These are phyloP conservation scores for Psittacula cyanocephala DNA, from an alignment of 2,113 vertebrate species.

Conservation along the genomic window DNA sequence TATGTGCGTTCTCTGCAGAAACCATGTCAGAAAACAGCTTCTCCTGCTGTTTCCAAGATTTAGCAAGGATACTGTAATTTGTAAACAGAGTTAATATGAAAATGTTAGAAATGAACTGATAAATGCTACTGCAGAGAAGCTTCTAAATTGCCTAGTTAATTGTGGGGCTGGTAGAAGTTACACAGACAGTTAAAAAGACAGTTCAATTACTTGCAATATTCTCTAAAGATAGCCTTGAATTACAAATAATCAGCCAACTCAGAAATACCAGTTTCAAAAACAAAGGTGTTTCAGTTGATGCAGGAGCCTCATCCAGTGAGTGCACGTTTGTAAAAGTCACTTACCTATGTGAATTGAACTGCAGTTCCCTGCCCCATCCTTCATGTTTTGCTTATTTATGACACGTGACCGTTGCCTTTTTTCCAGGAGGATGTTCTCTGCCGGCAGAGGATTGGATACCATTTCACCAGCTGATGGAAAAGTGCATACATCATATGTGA, in stretches of 20 bases:
- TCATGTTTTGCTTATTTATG: not conserved
- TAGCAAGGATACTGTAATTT: not conserved
- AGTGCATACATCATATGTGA: not conserved
- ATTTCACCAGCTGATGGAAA: not conserved
- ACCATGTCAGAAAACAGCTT: not conserved
- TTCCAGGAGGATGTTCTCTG: not conserved
- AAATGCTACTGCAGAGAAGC: not conserved
- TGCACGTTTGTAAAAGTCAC: not conserved
- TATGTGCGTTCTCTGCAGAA: rapidly evolving
- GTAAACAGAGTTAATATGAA: not conserved
- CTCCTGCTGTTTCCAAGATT: not conserved
- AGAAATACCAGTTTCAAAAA: not conserved
- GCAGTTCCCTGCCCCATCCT: not conserved
- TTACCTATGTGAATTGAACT: not conserved
- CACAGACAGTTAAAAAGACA: not conserved
- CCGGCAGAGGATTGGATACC: not conserved
- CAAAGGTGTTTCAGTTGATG: not conserved
- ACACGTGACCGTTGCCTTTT: not conserved
- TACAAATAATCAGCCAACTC: not conserved
- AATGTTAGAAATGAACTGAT: not conserved
- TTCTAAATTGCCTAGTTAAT: not conserved
- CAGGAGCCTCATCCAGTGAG: not conserved
- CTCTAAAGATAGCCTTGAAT: not conserved
- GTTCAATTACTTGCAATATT: not conserved
- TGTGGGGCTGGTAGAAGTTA: not conserved